A percentile compares a stretch with the other conserved stretches of the same genome.
phyloP scores from a whole-genome alignment of 2,113 vertebrate species.

The Hemichromis elongatus region DNA sequence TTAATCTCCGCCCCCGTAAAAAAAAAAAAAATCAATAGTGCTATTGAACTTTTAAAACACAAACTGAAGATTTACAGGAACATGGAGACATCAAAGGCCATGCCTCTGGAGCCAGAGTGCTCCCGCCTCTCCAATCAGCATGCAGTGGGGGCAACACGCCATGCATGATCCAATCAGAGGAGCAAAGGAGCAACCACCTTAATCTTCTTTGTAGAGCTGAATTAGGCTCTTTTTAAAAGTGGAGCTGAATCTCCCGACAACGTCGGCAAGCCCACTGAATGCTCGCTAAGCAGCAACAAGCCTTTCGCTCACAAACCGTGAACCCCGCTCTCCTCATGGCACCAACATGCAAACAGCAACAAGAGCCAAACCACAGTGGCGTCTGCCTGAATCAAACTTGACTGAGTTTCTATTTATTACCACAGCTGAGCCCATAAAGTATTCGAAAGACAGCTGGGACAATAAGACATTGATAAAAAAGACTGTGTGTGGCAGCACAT shows the following conservation, averaged over 20 bases:
- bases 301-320: background rate
- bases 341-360: background rate
- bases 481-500: background rate
- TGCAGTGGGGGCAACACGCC: background rate
- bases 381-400: background rate
- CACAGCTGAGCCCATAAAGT: background rate
- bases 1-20: slow-evolving; percentile 21
- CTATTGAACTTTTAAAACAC: slow-evolving; percentile 58
- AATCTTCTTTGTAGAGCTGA: slow-evolving; percentile 50
- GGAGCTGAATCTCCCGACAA: slow-evolving; percentile 52
- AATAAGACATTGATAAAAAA: background rate
- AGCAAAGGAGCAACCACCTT: background rate
- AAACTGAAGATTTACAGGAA: slow-evolving; percentile 56
- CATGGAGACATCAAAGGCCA: slow-evolving; percentile 29
- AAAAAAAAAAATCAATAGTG: slow-evolving; percentile 61
- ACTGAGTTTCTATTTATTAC: background rate
- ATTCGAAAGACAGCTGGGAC: background rate
- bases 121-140: slow-evolving; percentile 21
- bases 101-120: background rate
- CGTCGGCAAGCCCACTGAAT: slow-evolving; percentile 21
- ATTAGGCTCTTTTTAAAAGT: slow-evolving; percentile 50
- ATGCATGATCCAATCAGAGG: slow-evolving; percentile 18
- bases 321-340: background rate
- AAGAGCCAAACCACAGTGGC: background rate
- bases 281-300: background rate